Conservation (phyloP, 2,888 invertebrate species). For the Ommatoiulus sabulosus region DNA sequence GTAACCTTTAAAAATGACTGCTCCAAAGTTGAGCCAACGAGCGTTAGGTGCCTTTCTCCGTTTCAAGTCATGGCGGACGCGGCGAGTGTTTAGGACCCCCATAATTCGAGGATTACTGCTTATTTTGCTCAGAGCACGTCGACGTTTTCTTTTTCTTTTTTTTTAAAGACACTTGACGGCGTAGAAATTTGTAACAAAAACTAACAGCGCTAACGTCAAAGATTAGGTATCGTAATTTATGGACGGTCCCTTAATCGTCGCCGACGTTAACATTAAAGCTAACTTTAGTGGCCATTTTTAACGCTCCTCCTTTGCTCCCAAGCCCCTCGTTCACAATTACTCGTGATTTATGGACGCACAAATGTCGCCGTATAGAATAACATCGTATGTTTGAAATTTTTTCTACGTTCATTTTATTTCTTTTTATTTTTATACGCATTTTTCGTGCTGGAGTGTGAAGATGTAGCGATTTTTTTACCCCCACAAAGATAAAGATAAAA, state of each 20-base stretch:
- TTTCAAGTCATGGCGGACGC: too few species aligned
- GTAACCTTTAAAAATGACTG: too few species aligned
- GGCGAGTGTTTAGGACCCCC: too few species aligned
- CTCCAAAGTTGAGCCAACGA: too few species aligned
- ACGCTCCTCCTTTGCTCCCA: background rate
- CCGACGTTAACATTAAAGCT: background rate
- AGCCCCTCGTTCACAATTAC: background rate
- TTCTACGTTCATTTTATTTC: background rate
- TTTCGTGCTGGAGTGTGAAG: background rate
- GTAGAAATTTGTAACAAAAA: background rate
- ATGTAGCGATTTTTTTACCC: background rate
- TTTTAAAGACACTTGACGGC: too few species aligned
- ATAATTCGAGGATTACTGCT: too few species aligned
- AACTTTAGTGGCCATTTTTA: conserved; percentile 23
- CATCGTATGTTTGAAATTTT: background rate
- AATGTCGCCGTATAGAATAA: conserved; percentile 34
- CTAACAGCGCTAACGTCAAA: background rate
- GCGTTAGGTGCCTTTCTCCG: too few species aligned
- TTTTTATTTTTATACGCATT: conserved; percentile 8
- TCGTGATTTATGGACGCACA: background rate
- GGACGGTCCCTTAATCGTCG: conserved; percentile 34
- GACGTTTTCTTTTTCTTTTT: too few species aligned
- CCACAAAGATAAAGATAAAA: conserved; percentile 14
- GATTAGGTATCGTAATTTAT: conserved; percentile 5
- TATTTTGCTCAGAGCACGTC: too few species aligned